Percentiles rank a stretch among this genome's conserved stretches.
These are phyloP conservation scores for Euborellia annulipes DNA, from an alignment of 1,140 invertebrate genomes.

Conservation along the genomic window DNA sequence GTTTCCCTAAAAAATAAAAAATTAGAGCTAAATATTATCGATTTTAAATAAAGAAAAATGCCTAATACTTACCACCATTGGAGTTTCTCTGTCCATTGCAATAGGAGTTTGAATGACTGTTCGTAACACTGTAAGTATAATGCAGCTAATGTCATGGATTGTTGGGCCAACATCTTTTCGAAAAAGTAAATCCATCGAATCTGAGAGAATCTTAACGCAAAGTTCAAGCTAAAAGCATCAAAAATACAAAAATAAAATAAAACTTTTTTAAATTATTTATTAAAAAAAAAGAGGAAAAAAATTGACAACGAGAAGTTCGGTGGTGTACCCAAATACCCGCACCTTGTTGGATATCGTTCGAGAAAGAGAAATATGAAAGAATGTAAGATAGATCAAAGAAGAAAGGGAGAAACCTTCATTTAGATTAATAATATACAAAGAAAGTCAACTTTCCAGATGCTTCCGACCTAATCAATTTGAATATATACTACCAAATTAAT, in stretches of 20 bases:
- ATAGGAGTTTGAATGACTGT: slow-evolving; percentile 76
- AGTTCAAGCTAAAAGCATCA: slow-evolving; percentile 52
- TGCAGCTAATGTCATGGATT: slow-evolving; percentile 57
- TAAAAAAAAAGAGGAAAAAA: background rate
- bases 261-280: no score
- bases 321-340: background rate
- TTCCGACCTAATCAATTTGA: no score
- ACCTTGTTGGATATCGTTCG: no score
- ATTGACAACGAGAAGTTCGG: no score
- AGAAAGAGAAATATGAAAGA: no score
- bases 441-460: no score
- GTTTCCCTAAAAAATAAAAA: slow-evolving; percentile 41
- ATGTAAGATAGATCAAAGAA: no score
- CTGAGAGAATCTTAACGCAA: slow-evolving; percentile 77
- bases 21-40: background rate
- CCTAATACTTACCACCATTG: slow-evolving; percentile 42
- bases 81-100: slow-evolving; percentile 57
- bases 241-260: background rate
- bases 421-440: no score
- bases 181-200: slow-evolving; percentile 74
- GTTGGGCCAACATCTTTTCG: slow-evolving; percentile 46
- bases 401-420: no score
- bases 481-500: no score
- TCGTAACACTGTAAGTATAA: slow-evolving; percentile 58
- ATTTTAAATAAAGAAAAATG: background rate